Evolutionary conservation across 2,113 vertebrate genomes (phyloP), one percentile per base, ranked within the genome.

Genomic region (Ondatra zibethicus): DNA sequence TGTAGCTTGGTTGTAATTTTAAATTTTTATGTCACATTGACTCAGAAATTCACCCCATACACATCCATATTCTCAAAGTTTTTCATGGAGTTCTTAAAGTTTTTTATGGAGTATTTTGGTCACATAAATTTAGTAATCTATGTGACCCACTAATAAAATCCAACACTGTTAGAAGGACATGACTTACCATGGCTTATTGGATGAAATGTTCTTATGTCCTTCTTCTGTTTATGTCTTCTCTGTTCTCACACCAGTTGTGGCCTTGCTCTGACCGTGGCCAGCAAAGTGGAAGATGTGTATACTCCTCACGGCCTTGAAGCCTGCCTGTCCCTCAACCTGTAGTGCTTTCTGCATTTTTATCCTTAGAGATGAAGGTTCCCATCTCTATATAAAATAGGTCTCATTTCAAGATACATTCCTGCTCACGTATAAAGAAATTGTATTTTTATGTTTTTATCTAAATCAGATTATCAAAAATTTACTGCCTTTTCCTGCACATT

Each of bases 241-340:
- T 88, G 58, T 45, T 21, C 13, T 27, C 25, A n/a, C 63, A 25
- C 50, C 23, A 55, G 45, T 3, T 39, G 9, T 31, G 50, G 84
- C 5, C 5, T 77, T 3, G 1, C 36, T 84, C 14, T 55, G 0
- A 58, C 0, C 3, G 1, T 66, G 0, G 82, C 52, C n/a, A n/a
- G 13, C 11, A 45, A 84, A 78, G 78, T 3, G 61, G 13, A 6
- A 81, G 63, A 84, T 73, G 19, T 52, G 6, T 80, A 21, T 78
- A 8, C 36, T 84, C 31, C 33, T 78, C 36, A 52, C 3, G 0
- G 1, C 72, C 45, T 76, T 81, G 33, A 84, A 0, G 13, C 3
- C 47, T 58, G 27, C 27, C 72, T 36, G 58, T 87, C 10, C 5
- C 1, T 63, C 31, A 29, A 50, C 17, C 7, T 47, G 7, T 42